Percentiles rank a stretch among this genome's conserved stretches.
Evolutionary conservation across 2,797 vertebrate species (phyloP).

Genomic region (Chromis chromis): DNA sequence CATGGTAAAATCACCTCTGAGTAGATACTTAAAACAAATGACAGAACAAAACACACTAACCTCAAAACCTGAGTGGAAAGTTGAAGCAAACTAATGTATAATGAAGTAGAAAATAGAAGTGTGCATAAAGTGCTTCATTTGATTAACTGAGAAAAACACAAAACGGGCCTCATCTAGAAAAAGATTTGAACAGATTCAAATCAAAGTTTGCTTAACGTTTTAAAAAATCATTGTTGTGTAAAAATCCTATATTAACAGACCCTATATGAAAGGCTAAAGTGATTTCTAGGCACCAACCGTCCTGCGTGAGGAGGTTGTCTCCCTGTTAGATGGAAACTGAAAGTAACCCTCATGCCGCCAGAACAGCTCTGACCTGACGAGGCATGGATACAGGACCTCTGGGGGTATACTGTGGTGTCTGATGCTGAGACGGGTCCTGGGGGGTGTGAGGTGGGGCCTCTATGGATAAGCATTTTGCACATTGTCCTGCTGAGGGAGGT

Average conservation of each 20-base stretch:
- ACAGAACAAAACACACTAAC: conserved; percentile 56
- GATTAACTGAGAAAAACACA: conserved; percentile 40
- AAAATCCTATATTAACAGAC: neutral
- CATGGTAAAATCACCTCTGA: neutral
- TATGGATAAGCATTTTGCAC: no score
- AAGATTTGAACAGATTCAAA: conserved; percentile 5
- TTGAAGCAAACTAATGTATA: conserved; percentile 68
- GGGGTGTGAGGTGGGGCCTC: no score
- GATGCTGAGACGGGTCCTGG: no score
- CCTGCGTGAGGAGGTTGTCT: neutral
- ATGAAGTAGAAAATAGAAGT: conserved; percentile 74
- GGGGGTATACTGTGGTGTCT: no score
- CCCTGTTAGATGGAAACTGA: neutral
- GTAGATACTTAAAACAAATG: no score
- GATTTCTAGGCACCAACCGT: neutral
- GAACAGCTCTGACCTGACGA: no score
- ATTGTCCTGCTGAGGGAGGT: no score
- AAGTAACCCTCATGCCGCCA: no score
- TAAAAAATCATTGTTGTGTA: neutral
- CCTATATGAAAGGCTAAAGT: neutral
- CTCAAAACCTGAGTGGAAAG: conserved; percentile 68
- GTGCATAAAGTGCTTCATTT: conserved; percentile 61
- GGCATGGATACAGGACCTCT: no score
- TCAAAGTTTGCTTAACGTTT: neutral
- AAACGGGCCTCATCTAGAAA: neutral